Conservation (phyloP, 2,797 vertebrate species). For the Enteromius paludinosus region DNA sequence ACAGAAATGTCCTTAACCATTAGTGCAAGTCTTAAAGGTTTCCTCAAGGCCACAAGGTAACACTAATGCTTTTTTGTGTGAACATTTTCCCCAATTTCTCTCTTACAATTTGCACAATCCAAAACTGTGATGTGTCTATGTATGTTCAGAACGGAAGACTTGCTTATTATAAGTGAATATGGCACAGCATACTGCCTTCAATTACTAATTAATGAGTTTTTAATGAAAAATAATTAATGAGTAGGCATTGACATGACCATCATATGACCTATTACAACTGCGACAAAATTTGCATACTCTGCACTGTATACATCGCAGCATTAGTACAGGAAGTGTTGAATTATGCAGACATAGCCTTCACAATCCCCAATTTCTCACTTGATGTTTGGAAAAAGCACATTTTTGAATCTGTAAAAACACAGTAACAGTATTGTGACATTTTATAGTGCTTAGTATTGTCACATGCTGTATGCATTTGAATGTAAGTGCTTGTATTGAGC, state of each 20-base stretch:
- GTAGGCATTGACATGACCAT: neutral
- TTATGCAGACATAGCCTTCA: neutral
- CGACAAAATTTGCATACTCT: neutral
- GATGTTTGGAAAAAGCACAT: neutral
- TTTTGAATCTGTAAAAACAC: neutral
- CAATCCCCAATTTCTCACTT: neutral
- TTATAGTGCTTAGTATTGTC: neutral
- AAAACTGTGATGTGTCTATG: neutral
- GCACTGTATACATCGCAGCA: neutral
- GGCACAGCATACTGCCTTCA: neutral
- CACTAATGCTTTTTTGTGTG: conserved; percentile 52
- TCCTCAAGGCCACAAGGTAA: conserved; percentile 47
- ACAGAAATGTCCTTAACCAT: neutral
- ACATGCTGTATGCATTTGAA: neutral
- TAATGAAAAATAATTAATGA: neutral
- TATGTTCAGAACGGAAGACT: neutral
- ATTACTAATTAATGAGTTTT: too few relatives aligned
- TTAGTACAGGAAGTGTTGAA: neutral
- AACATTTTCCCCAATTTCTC: neutral
- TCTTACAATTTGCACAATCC: neutral
- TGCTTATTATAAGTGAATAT: neutral
- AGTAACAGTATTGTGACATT: neutral
- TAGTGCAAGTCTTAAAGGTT: conserved; percentile 17
- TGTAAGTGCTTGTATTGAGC: neutral
- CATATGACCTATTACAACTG: neutral